These are phyloP conservation scores for Corvus cornix DNA, from an alignment of 2,113 vertebrate species.

Conservation along the genomic window DNA sequence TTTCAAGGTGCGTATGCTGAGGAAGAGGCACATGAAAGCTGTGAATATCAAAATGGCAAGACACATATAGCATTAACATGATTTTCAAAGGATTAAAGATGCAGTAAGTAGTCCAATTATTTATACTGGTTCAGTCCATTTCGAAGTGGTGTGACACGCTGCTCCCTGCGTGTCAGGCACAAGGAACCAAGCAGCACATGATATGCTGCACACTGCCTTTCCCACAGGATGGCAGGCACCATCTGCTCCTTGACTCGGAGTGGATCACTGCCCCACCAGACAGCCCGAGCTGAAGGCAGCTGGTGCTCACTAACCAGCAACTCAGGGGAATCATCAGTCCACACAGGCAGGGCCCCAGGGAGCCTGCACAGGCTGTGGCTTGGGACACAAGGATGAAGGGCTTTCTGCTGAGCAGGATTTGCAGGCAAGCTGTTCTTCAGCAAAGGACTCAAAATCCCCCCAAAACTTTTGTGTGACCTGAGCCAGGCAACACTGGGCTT, in stretches of 20 bases:
- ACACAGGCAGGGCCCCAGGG: neutral
- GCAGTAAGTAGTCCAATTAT: neutral
- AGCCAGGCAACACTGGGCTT: neutral
- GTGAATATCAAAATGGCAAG: neutral
- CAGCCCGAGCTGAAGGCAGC: neutral
- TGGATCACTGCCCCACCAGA: neutral
- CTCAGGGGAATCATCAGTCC: neutral
- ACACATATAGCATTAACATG: neutral
- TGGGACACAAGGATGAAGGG: neutral
- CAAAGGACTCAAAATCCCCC: neutral
- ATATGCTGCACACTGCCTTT: neutral
- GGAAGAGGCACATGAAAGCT: neutral
- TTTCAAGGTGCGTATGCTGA: neutral
- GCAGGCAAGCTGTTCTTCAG: neutral
- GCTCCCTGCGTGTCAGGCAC: neutral
- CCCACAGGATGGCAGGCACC: neutral
- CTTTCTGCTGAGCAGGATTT: neutral
- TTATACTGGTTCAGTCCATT: neutral
- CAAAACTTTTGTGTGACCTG: neutral
- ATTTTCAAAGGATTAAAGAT: neutral
- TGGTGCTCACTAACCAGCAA: fast-evolving
- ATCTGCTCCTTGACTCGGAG: neutral
- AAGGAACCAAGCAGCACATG: neutral
- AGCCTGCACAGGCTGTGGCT: neutral
- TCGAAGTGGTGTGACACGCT: fast-evolving